These are phyloP conservation scores for Rhogogaster chlorosoma DNA, from an alignment of 2,888 invertebrate genomes.

Conservation along the genomic window DNA sequence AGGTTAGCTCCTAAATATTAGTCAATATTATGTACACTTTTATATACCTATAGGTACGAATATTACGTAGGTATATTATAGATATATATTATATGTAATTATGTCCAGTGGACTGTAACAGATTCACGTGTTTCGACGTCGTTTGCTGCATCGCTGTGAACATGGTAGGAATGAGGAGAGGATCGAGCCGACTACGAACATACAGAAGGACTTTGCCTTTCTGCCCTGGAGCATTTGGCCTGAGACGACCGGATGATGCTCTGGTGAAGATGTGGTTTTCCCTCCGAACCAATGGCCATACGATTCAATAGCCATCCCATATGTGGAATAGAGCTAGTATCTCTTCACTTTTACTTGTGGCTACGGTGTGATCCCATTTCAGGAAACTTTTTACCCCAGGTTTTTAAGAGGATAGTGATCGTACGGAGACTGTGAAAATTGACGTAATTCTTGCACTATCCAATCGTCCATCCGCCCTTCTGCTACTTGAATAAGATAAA, in stretches of 20 bases:
- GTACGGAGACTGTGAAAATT: conserved; percentile 7
- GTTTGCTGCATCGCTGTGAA: conserved; percentile 8
- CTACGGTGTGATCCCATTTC: conserved; percentile 9
- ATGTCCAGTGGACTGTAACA: conserved; percentile 26
- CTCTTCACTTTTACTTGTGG: conserved; percentile 45
- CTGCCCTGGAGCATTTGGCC: conserved; percentile 45
- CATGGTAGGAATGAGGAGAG: neutral
- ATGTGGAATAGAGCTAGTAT: conserved; percentile 31
- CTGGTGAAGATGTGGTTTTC: conserved; percentile 42
- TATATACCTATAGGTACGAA: neutral
- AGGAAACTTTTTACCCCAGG: conserved; percentile 2
- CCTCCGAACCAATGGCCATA: conserved; percentile 38
- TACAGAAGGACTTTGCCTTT: conserved; percentile 50
- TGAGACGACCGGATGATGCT: conserved; percentile 43
- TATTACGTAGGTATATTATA: neutral
- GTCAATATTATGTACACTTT: neutral
- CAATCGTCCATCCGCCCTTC: neutral
- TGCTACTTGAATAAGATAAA: conserved; percentile 1
- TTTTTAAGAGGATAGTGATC: neutral
- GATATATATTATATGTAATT: conserved; percentile 8
- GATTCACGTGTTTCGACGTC: conserved; percentile 16
- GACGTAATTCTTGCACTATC: conserved; percentile 31
- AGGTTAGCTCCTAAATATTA: neutral
- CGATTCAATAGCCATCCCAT: conserved; percentile 19
- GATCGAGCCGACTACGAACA: conserved; percentile 25